Conservation (phyloP, 2,888 invertebrate species). For the Mythimna ferrago region DNA sequence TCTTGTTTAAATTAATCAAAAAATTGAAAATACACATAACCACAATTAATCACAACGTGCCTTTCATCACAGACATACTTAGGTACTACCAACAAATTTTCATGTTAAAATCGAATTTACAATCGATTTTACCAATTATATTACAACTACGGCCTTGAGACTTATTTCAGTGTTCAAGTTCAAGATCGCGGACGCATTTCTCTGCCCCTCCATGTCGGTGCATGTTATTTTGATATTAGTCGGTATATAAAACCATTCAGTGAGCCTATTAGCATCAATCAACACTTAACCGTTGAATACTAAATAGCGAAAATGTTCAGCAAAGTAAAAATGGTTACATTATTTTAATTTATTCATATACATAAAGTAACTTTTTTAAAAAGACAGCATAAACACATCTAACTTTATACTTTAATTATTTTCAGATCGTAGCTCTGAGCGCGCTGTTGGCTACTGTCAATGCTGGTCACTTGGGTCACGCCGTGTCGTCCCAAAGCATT, state of each 20-base stretch:
- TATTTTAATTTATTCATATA: not conserved
- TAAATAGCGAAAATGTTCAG: conserved; percentile 68
- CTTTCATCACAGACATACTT: not conserved
- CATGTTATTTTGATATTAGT: conserved; percentile 23
- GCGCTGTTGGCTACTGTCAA: conserved; percentile 73
- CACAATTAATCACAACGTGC: not conserved
- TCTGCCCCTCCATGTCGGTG: conserved; percentile 63
- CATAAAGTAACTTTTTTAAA: not conserved
- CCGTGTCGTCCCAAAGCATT: conserved; percentile 62
- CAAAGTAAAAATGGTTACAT: conserved; percentile 64
- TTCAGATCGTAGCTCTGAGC: conserved; percentile 59
- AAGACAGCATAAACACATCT: not conserved
- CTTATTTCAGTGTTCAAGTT: conserved; percentile 53
- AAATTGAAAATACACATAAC: not conserved
- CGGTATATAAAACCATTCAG: conserved; percentile 67
- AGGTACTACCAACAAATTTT: not conserved
- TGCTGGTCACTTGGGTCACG: conserved; percentile 70
- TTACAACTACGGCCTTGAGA: conserved; percentile 42
- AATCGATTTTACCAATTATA: conserved; percentile 1
- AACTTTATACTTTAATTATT: not conserved
- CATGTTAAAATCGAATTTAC: conserved; percentile 3
- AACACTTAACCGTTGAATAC: conserved; percentile 60
- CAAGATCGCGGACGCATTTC: conserved; percentile 60
- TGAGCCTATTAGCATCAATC: conserved; percentile 67
- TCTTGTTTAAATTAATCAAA: not conserved